Percentiles rank a stretch among this genome's conserved stretches.
phyloP scores from a whole-genome alignment of 2,113 vertebrate genomes.

The Rhagologus leucostigma region DNA sequence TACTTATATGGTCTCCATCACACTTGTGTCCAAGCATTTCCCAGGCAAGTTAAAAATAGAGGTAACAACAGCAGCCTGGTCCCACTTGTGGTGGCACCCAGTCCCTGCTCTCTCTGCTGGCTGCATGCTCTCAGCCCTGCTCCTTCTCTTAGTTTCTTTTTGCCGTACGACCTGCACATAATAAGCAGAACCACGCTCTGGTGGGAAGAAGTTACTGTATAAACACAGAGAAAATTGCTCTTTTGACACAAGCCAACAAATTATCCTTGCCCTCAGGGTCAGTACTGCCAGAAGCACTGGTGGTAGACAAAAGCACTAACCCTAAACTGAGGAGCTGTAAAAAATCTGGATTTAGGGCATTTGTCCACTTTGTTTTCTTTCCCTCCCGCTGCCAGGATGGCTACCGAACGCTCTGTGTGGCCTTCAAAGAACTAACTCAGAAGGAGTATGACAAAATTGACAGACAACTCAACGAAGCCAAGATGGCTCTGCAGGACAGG shows the following conservation, averaged over 20 bases:
- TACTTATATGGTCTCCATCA: neutral
- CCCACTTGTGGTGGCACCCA: accelerated
- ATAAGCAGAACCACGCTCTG: neutral
- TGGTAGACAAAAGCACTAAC: neutral
- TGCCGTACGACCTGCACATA: accelerated
- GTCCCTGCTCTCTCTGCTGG: neutral
- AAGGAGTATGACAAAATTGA: conserved; percentile 83
- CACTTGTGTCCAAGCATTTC: neutral
- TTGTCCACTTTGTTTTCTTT: neutral
- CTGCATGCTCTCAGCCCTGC: accelerated
- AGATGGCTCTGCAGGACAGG: conserved; percentile 90
- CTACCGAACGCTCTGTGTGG: conserved; percentile 92
- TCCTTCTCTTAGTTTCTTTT: neutral
- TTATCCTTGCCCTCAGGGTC: neutral
- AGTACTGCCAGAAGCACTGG: neutral
- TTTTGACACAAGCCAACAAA: neutral
- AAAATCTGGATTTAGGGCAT: neutral
- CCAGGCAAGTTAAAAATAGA: neutral
- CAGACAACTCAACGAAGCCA: conserved; percentile 79
- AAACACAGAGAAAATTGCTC: neutral
- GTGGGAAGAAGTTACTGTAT: neutral
- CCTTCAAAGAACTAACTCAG: conserved; percentile 83
- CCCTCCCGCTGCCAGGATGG: conserved; percentile 79
- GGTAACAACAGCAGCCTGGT: neutral
- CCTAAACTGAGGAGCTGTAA: neutral